Base-by-base conservation (phyloP, 2,888 invertebrate genomes). In the Ophion slaviceki region DNA sequence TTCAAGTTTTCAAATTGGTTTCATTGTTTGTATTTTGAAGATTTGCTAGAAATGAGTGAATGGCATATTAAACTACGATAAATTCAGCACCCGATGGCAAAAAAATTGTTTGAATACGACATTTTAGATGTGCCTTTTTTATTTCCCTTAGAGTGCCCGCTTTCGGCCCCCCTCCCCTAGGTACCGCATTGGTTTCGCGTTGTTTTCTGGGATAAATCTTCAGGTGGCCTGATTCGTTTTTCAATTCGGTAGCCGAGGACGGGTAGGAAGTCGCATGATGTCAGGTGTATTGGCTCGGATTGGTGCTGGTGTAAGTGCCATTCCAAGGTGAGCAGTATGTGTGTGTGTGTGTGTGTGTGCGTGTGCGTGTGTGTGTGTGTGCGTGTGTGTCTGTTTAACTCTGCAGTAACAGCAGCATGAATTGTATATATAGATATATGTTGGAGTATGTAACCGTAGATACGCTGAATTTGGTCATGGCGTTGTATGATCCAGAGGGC, bases 401-500 rank as follows among this genome's bases (percentile, higher is more conserved):
- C 47, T 67, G 74, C 80, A 59, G 76, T 4, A 76, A 53, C 59
- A 66, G 61, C 61, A 74, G 45, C 59, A 45, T 17, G 57, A 57
- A 32, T 40, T 59, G 40, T 32, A 24, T 67, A 20, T 28, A 20
- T 53, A 53, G 66, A 53, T 70, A n/a, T 79, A 36, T 40, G 32
- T 57, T 6, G 14, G 11, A 11, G 20, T 75, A 75, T 64, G 45
- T 68, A 53, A 28, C 61, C 28, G 59, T 47, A 78, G 75, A 81
- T 64, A 70, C 72, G 76, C 17, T 84, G 89, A 91, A 90, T 91
- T 91, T 91, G 86, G 88, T 89, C 87, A 90, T 89, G 89, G 89
- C 90, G 89, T 87, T 81, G 84, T 87, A 88, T 91, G 90, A 91
- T 91, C 91, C 91, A 89, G 87, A 88, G 86, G 86, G 90, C 90